Evolutionary conservation across 2,113 vertebrate genomes (phyloP), one percentile per base, ranked within the genome.

Genomic region (Pongo pygmaeus): DNA sequence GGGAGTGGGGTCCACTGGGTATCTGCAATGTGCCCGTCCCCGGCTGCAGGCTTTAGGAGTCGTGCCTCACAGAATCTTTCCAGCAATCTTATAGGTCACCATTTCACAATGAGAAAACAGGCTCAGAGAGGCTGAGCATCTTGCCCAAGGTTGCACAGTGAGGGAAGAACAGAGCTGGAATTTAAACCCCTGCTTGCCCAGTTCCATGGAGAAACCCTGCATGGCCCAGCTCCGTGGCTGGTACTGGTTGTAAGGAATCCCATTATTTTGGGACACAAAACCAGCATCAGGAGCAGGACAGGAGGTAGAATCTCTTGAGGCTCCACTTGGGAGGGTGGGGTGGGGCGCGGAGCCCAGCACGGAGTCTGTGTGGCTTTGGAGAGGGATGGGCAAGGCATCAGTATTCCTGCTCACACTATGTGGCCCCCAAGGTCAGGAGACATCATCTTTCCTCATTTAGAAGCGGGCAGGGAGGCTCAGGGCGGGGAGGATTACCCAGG

Each of bases 381-480:
- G 20, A 75, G 11, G 72, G 27, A 40, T 18, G 46, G 5, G 14
- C 17, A 61, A 75, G 38, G 35, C 57, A 10, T 79, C 75, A 69
- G 32, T 48, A 48, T 55, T 97, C 92, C 95, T 96, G 89, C 96
- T 98, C 96, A 92, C 92, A 93, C 96, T 25, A 7, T 46, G 89
- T 0, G 85, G 97, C 96, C 97, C 97, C 83, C 98, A 95, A 98
- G 98, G 98, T 93, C 98, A 98, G 94, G 64, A 98, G 96, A 98
- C 97, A 97, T 97, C 95, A 96, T 97, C 92, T 96, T 97, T 98
- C 97, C 98, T 98, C 98, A 98, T 98, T 98, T 96, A 98, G 98
- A 98, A 97, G 90, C 94, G 93, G 95, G 91, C 43, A 12, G 89
- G 95, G 92, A 91, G 52, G 81, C 43, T 5, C 5, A 16, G 97